Base-by-base conservation (phyloP, 2,888 invertebrate species). In the Drosophila demipolita region DNA sequence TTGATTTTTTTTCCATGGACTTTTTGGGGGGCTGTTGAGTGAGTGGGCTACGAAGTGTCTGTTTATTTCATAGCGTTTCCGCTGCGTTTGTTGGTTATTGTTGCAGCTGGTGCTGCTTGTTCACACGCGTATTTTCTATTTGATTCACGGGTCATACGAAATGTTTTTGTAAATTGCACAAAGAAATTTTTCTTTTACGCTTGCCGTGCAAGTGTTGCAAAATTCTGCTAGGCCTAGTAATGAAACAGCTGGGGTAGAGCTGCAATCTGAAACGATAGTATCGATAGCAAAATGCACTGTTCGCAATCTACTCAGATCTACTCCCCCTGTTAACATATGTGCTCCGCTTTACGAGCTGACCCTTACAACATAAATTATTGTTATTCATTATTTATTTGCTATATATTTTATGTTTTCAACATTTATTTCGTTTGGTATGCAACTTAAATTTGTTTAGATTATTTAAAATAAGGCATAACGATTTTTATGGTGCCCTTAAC, bases 141-240 rank as follows among this genome's bases (percentile, higher is more conserved):
- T 76, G 42, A 50, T 57, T 45, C 59, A 77, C 66, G 61, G 48
- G 20, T 29, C 54, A 45, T 61, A 66, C 74, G 74, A 77, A 79
- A 81, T 81, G 77, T 81, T 81, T 77, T 72, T 62, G 20, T 40
- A 77, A 72, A 79, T 73, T 79, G 71, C 81, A 81, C 82, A 79
- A 81, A 82, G 79, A 81, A 82, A 82, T 79, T 81, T 80, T 78
- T 78, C 78, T 75, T 78, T 75, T 78, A 79, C 79, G 72, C 79
- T 78, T 73, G 75, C 65, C 52, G 60, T 63, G 69, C 59, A 73
- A 79, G 78, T 80, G 80, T 80, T 80, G 78, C 73, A 80, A 80
- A 80, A 67, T 70, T 66, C 75, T 72, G 59, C 35, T 50, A 29
- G 52, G 29, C n/a, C 38, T 71, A 32, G 20, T 48, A 53, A 36